Conservation (phyloP, 2,888 invertebrate genomes). For the Phorcus lineatus region DNA sequence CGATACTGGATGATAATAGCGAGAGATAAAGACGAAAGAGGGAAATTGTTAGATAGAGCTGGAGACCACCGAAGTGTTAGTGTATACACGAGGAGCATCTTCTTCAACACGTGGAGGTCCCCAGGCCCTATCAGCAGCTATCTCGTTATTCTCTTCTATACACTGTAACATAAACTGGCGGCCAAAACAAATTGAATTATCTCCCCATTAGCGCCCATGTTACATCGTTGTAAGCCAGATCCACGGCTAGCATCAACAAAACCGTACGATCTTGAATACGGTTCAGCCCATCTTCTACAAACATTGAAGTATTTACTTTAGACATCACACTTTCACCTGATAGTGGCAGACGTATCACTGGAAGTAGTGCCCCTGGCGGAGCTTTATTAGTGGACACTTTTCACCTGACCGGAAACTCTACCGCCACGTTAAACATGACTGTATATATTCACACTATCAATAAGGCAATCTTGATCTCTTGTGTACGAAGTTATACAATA, state of each 20-base stretch:
- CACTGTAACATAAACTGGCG: slow-evolving; percentile 10
- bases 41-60: neutral
- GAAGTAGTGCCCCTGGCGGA: neutral
- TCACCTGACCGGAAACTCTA: neutral
- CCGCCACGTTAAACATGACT: neutral
- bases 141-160: neutral
- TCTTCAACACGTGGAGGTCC: neutral
- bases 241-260: neutral
- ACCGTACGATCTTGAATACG: neutral
- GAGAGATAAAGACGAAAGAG: slow-evolving; percentile 7
- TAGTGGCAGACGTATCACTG: neutral
- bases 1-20: neutral
- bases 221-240: neutral
- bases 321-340: neutral
- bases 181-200: neutral
- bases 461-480: too few species aligned
- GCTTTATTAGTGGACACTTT: neutral
- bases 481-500: too few species aligned
- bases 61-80: neutral
- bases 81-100: neutral
- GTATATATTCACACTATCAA: neutral
- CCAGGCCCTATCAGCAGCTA: neutral
- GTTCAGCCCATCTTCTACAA: neutral
- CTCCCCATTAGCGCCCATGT: neutral
- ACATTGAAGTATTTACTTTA: slow-evolving; percentile 1